These are phyloP conservation scores for Bufo gargarizans DNA, from an alignment of 2,113 vertebrate genomes.

Conservation along the genomic window DNA sequence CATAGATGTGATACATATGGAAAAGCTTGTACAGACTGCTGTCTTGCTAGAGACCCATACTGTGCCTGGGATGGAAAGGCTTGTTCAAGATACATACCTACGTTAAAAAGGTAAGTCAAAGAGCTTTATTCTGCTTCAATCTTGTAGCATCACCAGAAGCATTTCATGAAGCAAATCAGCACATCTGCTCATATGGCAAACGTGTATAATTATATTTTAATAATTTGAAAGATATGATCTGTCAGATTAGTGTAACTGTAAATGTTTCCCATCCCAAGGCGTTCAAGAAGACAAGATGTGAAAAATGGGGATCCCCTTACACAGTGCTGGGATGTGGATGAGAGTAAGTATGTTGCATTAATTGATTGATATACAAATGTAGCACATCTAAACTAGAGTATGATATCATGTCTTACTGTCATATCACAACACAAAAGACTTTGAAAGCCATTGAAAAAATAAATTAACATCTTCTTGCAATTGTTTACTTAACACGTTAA, in stretches of 20 bases:
- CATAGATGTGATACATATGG: slow-evolving; percentile 95
- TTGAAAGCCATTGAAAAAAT: no score
- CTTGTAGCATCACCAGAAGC: neutral
- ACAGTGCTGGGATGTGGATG: slow-evolving; percentile 94
- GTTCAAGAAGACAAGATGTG: slow-evolving; percentile 94
- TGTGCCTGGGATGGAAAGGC: slow-evolving; percentile 96
- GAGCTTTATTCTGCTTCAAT: neutral
- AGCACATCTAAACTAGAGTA: no score
- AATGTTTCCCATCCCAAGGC: slow-evolving; percentile 69
- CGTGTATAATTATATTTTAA: no score
- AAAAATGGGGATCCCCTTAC: slow-evolving; percentile 93
- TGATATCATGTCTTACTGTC: no score
- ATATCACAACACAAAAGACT: no score
- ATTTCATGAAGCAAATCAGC: neutral
- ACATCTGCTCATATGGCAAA: neutral
- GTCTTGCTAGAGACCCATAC: slow-evolving; percentile 95
- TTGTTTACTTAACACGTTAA: no score
- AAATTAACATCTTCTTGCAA: no score
- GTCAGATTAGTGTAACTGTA: neutral
- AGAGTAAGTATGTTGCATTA: slow-evolving; percentile 77
- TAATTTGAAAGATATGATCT: neutral
- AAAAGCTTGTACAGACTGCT: slow-evolving; percentile 95
- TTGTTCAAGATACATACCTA: slow-evolving; percentile 89
- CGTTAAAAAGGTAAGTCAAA: slow-evolving; percentile 86
- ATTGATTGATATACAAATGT: no score